Base-by-base conservation (phyloP, 2,888 invertebrate genomes). In the Catocala sponsa region DNA sequence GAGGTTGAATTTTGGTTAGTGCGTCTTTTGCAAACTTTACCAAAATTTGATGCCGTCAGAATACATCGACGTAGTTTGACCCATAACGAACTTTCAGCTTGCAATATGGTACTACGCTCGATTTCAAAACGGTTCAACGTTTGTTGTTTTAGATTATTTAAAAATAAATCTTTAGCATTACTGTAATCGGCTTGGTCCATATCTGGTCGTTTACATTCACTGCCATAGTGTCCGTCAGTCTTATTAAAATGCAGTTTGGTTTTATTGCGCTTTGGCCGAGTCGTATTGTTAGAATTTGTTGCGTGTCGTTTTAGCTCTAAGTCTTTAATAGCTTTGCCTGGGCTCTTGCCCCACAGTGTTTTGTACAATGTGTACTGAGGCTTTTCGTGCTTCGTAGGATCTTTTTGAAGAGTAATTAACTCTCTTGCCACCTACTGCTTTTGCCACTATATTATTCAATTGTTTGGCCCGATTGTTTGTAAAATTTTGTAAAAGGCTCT, bases 1-100 rank as follows among this genome's bases (percentile, higher is more conserved):
- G 51, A 38, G 4, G n/a, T 35, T 51, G 38, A 52, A 1, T 58
- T 35, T 0, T 44, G 7, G 7, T 7, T 58, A 46, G 46, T 9
- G n/a, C 51, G 47, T 12, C 59, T 25, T 38, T 56, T 56, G 5
- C 49, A 56, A 1, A 56, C 49, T 49, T 10, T 42, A 9, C 49
- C 6, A 48, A 56, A 56, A 41, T 42, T 42, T n/a, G 56, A 56
- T 2, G 49, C 56, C 5, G 56, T 56, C 0, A 56, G 33, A 0
- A 56, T 5, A 4, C 49, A 42, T 15, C 49, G 13, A n/a, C 56
- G 6, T 4, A 42, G 42, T 56, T 56, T 38, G 11, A 43, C 7
- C 49, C 56, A 56, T 15, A 56, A 25, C 2, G 13, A 42, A 15
- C 56, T 56, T 10, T 6, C 56, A 13, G 33, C 32, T 11, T 56